Evolutionary conservation across 2,113 vertebrate genomes (phyloP).

Genomic region (Tenebrosternarchus preto): DNA sequence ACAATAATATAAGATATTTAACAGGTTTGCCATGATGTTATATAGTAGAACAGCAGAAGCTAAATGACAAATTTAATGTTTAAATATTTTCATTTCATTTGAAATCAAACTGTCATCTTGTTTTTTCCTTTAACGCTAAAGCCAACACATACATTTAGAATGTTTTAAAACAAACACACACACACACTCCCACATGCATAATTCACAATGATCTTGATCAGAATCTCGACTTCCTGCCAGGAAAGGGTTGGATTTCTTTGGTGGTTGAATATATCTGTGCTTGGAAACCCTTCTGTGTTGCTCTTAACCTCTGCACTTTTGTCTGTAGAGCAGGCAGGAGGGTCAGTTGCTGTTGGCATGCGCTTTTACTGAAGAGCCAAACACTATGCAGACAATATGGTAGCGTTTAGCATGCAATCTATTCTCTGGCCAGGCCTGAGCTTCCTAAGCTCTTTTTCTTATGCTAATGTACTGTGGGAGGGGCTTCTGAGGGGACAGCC

Average conservation of each 20-base stretch:
- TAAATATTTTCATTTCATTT: too few relatives aligned
- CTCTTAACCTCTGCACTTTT: neutral
- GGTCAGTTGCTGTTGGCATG: constrained; percentile 27
- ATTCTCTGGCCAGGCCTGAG: neutral
- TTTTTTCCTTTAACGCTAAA: neutral
- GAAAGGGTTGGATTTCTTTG: constrained; percentile 53
- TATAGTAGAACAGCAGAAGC: too few relatives aligned
- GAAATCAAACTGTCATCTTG: neutral
- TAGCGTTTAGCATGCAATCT: constrained; percentile 21
- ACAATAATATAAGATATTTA: too few relatives aligned
- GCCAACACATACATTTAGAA: constrained; percentile 11
- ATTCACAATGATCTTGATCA: constrained; percentile 33
- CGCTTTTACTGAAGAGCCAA: constrained; percentile 1
- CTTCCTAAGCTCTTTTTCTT: neutral
- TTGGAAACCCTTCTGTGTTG: constrained; percentile 26
- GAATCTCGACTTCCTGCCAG: constrained; percentile 35
- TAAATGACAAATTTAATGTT: too few relatives aligned
- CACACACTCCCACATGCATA: constrained; percentile 31
- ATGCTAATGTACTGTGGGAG: too few relatives aligned
- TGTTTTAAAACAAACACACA: constrained; percentile 2
- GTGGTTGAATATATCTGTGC: constrained; percentile 53
- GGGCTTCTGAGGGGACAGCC: too few relatives aligned
- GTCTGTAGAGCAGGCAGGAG: neutral
- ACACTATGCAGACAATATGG: constrained; percentile 31
- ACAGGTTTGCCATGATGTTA: too few relatives aligned